These are phyloP conservation scores for Agelas oroides DNA, from an alignment of 37 sponge, comb jelly and placozoan species.

Conservation along the genomic window DNA sequence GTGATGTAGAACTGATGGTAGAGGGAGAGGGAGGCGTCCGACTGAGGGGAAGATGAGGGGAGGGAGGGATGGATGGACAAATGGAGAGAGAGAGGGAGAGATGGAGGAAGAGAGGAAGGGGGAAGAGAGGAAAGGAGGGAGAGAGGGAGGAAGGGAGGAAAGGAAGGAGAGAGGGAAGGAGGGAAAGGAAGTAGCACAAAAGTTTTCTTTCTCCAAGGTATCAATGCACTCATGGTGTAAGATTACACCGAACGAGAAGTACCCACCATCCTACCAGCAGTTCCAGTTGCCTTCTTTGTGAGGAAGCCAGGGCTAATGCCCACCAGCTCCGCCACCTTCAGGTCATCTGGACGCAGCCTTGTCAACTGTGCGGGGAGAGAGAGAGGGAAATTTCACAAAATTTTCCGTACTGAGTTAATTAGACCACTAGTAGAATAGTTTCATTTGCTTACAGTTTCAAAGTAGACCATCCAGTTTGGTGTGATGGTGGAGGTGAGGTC, in stretches of 20 bases:
- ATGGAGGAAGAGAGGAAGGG: neutral
- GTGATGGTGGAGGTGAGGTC: slow-evolving; percentile 62
- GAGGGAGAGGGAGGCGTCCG: neutral
- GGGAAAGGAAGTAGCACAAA: neutral
- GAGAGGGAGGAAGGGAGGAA: no score
- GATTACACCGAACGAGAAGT: no score
- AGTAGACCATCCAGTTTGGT: slow-evolving; percentile 89
- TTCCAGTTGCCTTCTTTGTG: slow-evolving; percentile 69
- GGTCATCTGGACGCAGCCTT: slow-evolving; percentile 52
- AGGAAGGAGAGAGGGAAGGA: neutral
- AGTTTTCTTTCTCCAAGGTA: no score
- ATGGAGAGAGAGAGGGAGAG: neutral
- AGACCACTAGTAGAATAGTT: no score
- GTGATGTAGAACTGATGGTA: slow-evolving; percentile 82
- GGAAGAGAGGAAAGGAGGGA: no score
- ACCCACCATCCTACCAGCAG: slow-evolving; percentile 60
- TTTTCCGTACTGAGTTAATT: no score
- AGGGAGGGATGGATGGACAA: neutral
- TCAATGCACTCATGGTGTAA: no score
- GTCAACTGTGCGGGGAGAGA: slow-evolving; percentile 37
- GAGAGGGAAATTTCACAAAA: neutral
- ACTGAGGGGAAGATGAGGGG: no score
- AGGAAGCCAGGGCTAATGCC: slow-evolving; percentile 60
- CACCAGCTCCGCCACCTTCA: slow-evolving; percentile 68
- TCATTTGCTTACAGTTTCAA: slow-evolving; percentile 59